Evolutionary conservation across 2,797 vertebrate genomes (phyloP), one percentile per base, ranked within the genome.

Genomic region (Myotis pilosus): DNA sequence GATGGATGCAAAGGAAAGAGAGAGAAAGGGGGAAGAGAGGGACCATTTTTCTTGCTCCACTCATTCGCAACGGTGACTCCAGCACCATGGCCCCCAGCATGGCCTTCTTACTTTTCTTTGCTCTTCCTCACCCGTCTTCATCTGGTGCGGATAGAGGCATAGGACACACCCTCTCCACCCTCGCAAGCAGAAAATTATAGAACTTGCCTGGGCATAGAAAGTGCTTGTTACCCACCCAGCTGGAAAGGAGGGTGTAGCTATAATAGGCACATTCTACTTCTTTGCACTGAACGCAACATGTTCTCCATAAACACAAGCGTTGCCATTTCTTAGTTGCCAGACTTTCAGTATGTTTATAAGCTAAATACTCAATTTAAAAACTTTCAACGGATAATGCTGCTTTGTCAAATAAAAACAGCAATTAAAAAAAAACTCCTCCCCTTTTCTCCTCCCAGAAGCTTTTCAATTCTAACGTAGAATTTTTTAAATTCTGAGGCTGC

Each of bases 181-280:
- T 36, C 33, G 8, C 89, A 64, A 66, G 55, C 16, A 94, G 81
- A 51, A 87, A 87, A 79, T 66, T 95, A 66, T 49, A 89, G 84
- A 93, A 95, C 94, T 92, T 94, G 92, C 47, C 87, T 90, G 81
- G 88, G 68, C 72, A 66, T 9, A 62, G 71, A 88, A 90, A 68
- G 74, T 44, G 57, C 69, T 82, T 1, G 2, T 69, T 93, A 85
- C 20, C 72, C 89, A 57, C 19, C 60, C 69, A 57, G 57, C 30
- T 94, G 57, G 80, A 64, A 90, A 89, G 55, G 30, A 93, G 36
- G 44, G 41, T 36, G 25, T 25, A 22, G 30, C 75, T 74, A 0
- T 89, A 92, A 95, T 72, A 87, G 71, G 41, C 55, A 83, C 75
- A 76, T 68, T 87, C 55, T 69, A 23, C n/a, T 30, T 72, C 69